Evolutionary conservation across 2,888 invertebrate genomes (phyloP).

Genomic region (Pandemis heparana): DNA sequence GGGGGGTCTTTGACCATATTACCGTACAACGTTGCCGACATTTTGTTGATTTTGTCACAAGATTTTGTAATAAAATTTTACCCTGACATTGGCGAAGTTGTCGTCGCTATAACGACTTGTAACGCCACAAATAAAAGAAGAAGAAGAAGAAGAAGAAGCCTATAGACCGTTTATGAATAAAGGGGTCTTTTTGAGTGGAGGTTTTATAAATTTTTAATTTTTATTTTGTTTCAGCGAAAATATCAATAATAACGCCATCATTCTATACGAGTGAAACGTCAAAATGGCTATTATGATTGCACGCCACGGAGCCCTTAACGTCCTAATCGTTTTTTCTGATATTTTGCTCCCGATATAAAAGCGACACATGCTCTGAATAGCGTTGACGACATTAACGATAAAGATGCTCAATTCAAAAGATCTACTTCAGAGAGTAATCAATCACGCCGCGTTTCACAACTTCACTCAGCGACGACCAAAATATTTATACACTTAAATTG

Average conservation of each 20-base stretch:
- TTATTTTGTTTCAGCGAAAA: not conserved
- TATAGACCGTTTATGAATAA: too few species aligned
- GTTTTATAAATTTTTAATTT: too few species aligned
- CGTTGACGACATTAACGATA: constrained; percentile 43
- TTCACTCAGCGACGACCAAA: constrained; percentile 54
- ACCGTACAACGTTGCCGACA: too few species aligned
- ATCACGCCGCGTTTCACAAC: constrained; percentile 59
- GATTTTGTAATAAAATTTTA: too few species aligned
- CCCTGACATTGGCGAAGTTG: too few species aligned
- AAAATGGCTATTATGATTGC: not conserved
- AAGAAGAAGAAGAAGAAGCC: too few species aligned
- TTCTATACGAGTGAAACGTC: not conserved
- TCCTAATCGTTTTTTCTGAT: constrained; percentile 33
- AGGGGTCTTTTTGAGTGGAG: too few species aligned
- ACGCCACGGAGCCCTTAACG: constrained; percentile 9
- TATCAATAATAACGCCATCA: not conserved
- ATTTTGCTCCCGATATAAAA: constrained; percentile 32
- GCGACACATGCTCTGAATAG: constrained; percentile 42
- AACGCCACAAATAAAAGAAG: too few species aligned
- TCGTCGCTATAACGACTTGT: too few species aligned
- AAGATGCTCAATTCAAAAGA: constrained; percentile 45
- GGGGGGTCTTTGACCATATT: too few species aligned
- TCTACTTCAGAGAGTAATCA: constrained; percentile 57
- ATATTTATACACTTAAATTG: constrained; percentile 20
- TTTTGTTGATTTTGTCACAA: too few species aligned